Base-by-base conservation (phyloP, 30 jellyfish, hydroid and myxozoan genomes). In the Turritopsis dohrnii region DNA sequence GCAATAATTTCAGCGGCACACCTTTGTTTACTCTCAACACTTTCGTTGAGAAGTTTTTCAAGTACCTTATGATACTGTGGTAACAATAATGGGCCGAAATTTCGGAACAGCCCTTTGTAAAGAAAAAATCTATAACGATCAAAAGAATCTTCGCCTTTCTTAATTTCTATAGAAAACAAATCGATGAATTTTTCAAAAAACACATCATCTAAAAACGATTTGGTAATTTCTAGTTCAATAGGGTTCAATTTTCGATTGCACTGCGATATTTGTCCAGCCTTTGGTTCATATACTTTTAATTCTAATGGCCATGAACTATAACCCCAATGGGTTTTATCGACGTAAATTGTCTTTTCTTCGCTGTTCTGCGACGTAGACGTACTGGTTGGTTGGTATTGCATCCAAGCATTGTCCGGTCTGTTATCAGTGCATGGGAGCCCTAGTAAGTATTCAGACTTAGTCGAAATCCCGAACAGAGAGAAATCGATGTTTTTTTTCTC, bases 291-390 rank as follows among this genome's bases (percentile, higher is more conserved):
- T 17, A 26, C 65, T 31, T 80, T 65, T 3, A 80, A 54, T 26
- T 30, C 87, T 80, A 80, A 84, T 16, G 98, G 96, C 98, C 98
- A 93, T 21, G 98, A 84, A 86, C 88, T 86, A 81, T 1, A 93
- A 28, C 98, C 96, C 87, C 89, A 82, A 71, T 93, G 95, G n/a
- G 95, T 85, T 84, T 93, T 93, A 65, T 93, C 98, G 73, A 88
- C 81, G 54, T 84, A 88, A 30, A 71, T 69, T 29, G 66, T 66
- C 52, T 25, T 52, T 25, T 85, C 88, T 91, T 88, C 83, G 21
- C 88, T 95, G 29, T 88, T 92, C 60, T 93, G 96, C 24, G 90
- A 69, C 29, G 80, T 66, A 0, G 95, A 92, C 20, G 83, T 88
- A 19, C 75, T 76, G 8, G 75, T 22, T 21, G 84, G 20, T 71